Percentiles rank a stretch among this genome's conserved stretches.
Conservation (phyloP, 2,113 vertebrate species). For the Mustelus asterias region DNA sequence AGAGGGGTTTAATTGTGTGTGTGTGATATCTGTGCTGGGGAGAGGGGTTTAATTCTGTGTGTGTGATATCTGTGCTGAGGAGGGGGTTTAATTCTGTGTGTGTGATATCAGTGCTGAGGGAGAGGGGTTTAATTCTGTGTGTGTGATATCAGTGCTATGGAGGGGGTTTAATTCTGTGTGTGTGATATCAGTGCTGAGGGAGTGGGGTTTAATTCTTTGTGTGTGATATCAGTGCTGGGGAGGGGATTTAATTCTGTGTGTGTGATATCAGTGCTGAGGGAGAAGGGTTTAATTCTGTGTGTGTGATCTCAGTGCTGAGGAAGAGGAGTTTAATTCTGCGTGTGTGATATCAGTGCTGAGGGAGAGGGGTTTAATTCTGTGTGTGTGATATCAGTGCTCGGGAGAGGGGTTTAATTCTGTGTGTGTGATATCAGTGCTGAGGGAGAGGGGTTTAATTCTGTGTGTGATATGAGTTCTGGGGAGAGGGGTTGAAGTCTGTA, state of each 20-base stretch:
- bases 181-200: not conserved
- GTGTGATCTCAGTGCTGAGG: not conserved
- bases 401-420: no score
- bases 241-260: not conserved
- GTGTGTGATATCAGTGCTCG: no score
- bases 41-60: no score
- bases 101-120: not conserved
- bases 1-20: not conserved
- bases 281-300: not conserved
- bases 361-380: no score
- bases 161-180: no score
- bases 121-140: not conserved
- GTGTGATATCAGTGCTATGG: not conserved
- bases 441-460: no score
- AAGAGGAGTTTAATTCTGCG: not conserved
- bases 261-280: not conserved
- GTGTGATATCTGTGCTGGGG: not conserved
- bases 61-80: no score
- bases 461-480: not conserved
- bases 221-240: not conserved
- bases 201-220: not conserved
- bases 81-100: not conserved
- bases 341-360: no score
- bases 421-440: no score
- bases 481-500: no score